Evolutionary conservation across 2,888 invertebrate genomes (phyloP), one percentile per base, ranked within the genome.

Genomic region (Mythimna vitellina): DNA sequence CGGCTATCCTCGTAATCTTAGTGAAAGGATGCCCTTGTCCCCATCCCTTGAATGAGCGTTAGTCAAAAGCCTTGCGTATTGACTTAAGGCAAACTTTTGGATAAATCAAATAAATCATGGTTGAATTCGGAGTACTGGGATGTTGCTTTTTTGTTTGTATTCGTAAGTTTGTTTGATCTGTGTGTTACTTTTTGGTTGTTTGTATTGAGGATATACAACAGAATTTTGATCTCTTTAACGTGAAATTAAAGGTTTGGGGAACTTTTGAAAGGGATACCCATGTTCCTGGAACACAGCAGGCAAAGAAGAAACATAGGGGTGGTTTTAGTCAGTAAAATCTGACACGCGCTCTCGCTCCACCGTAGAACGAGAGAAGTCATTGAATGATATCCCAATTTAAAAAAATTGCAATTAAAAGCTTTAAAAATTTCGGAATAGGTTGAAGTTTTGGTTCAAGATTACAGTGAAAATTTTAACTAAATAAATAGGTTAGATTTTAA

Each of bases 21-120:
- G 72, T 61, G 60, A 78, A 73, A 64, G 64, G 65, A 69, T 73
- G 66, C 49, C 65, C 70, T 69, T 70, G 76, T 73, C 62, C 60
- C 64, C 46, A 57, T 25, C 35, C 63, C 20, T 65, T 25, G 64
- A 69, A 70, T 25, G 38, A 78, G 9, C 73, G 54, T 85, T 70
- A 76, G 70, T 81, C 76, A 82, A 82, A 76, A 82, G 76, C 76
- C 75, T 83, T 73, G 73, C 80, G 49, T 77, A 83, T 85, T 80
- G 82, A 77, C 69, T 78, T 72, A 9, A 22, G 32, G 65, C 53
- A 70, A 78, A 72, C 73, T 78, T 76, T 67, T 46, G 51, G 57
- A 63, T 73, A 70, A 66, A 65, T 57, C 73, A 81, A 84, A 84
- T 84, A 57, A 82, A 73, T 73, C 65, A 75, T 66, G 29, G 46